Percentiles rank a stretch among this genome's conserved stretches.
Evolutionary conservation across 2,797 vertebrate genomes (phyloP).

Genomic region (Botia almorhae): DNA sequence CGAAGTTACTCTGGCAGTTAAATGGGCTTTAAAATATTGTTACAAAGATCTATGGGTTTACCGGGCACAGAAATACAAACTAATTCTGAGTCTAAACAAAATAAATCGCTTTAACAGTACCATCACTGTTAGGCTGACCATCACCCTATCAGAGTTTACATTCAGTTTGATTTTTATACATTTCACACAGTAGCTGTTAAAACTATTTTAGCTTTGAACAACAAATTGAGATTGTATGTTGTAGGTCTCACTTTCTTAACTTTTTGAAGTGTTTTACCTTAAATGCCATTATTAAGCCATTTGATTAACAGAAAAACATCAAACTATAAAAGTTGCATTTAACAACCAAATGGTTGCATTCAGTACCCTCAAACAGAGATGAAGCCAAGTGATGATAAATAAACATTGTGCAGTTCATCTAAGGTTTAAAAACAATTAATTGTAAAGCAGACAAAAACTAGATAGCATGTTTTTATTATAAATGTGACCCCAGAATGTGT

Average conservation of each 20-base stretch:
- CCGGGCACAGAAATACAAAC: neutral
- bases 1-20: slow-evolving; percentile 11
- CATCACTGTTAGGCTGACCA: neutral
- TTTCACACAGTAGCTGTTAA: neutral
- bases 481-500: neutral
- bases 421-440: neutral
- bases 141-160: neutral
- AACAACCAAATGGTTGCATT: neutral
- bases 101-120: neutral
- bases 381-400: neutral
- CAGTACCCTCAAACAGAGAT: neutral
- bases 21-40: slow-evolving; percentile 15
- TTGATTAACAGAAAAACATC: neutral
- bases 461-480: neutral
- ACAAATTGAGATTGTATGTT: neutral
- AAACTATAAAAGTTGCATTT: neutral
- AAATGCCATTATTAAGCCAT: neutral
- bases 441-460: neutral
- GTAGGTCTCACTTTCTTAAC: no score
- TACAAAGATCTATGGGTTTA: neutral
- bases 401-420: neutral
- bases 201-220: neutral
- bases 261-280: no score
- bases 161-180: slow-evolving; percentile 4
- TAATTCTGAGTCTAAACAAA: neutral